Percentiles rank a stretch among this genome's conserved stretches.
These are phyloP conservation scores for Luidia sarsii DNA, from an alignment of 53 echinoderm and acorn worm species.

Conservation along the genomic window DNA sequence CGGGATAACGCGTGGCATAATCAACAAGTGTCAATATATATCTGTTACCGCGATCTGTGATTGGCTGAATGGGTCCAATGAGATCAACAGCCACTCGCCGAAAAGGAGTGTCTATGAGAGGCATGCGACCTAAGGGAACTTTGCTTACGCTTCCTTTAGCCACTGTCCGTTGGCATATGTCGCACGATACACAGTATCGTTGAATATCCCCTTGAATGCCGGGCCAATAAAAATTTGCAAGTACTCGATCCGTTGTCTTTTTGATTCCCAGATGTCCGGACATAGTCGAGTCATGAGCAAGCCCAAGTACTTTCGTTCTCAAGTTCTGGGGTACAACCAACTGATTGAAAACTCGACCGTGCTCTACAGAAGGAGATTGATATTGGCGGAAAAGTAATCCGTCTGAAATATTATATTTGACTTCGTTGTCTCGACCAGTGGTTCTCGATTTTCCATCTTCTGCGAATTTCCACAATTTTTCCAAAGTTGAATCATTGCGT, in stretches of 20 bases:
- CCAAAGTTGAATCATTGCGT: not conserved
- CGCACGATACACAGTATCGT: slow-evolving; percentile 51
- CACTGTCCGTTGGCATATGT: slow-evolving; percentile 56
- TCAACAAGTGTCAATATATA: slow-evolving; percentile 51
- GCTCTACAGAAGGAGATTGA: too few relatives aligned
- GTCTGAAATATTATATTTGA: too few relatives aligned
- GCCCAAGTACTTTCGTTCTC: slow-evolving; percentile 18
- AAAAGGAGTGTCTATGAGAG: slow-evolving; percentile 1
- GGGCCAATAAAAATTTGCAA: slow-evolving; percentile 42
- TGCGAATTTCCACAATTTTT: slow-evolving; percentile 8
- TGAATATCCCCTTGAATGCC: slow-evolving; percentile 43
- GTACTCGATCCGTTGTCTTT: slow-evolving; percentile 43
- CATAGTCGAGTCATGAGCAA: slow-evolving; percentile 40
- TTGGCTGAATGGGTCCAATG: slow-evolving; percentile 45
- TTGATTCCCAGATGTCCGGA: slow-evolving; percentile 36
- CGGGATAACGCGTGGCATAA: too few relatives aligned
- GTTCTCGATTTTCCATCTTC: not conserved
- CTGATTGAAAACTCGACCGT: slow-evolving; percentile 20
- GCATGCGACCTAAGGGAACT: slow-evolving; percentile 14
- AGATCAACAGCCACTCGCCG: slow-evolving; percentile 50
- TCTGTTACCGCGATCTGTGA: slow-evolving; percentile 38
- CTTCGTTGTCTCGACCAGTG: slow-evolving; percentile 2
- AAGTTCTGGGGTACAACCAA: slow-evolving; percentile 24
- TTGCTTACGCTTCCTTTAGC: slow-evolving; percentile 36
- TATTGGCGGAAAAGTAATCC: slow-evolving; percentile 7